Percentiles rank a stretch among this genome's conserved stretches.
phyloP scores from a whole-genome alignment of 2,888 invertebrate species.

The Agrypnus murinus region DNA sequence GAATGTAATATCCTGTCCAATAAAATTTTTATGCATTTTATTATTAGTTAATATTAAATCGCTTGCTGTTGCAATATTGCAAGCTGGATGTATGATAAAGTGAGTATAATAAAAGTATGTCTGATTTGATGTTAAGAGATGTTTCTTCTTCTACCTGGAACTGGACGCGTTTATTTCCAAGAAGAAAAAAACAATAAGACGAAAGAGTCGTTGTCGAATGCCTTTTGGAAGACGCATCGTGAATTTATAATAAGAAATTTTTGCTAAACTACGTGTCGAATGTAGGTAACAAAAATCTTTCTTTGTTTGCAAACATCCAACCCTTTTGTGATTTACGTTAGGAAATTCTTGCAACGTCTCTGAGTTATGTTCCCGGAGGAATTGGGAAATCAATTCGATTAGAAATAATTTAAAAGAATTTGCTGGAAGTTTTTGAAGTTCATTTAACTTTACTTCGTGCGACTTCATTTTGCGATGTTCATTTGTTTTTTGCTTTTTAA shows the following conservation, averaged over 20 bases:
- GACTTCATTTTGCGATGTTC: too few species aligned
- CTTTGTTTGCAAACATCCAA: not conserved
- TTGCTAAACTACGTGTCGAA: constrained; percentile 32
- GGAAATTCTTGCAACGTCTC: too few species aligned
- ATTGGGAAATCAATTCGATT: too few species aligned
- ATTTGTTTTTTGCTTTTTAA: too few species aligned
- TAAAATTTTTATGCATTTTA: constrained; percentile 7
- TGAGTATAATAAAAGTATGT: not conserved
- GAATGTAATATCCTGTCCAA: constrained; percentile 24
- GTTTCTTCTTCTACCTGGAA: constrained; percentile 33
- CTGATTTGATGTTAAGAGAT: not conserved
- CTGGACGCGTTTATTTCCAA: constrained; percentile 26
- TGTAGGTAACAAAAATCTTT: constrained; percentile 9
- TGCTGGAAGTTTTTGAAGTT: too few species aligned
- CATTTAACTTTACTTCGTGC: too few species aligned
- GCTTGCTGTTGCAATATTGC: too few species aligned
- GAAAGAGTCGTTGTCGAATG: constrained; percentile 3
- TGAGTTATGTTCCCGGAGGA: too few species aligned
- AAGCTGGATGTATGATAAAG: too few species aligned
- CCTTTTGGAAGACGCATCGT: constrained; percentile 32
- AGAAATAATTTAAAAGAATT: too few species aligned
- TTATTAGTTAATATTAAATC: not conserved
- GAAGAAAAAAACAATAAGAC: constrained; percentile 15
- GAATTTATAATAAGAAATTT: constrained; percentile 34
- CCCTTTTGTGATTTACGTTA: too few species aligned